These are phyloP conservation scores for Drosophila leonis DNA, from an alignment of 2,888 invertebrate species.

Conservation along the genomic window DNA sequence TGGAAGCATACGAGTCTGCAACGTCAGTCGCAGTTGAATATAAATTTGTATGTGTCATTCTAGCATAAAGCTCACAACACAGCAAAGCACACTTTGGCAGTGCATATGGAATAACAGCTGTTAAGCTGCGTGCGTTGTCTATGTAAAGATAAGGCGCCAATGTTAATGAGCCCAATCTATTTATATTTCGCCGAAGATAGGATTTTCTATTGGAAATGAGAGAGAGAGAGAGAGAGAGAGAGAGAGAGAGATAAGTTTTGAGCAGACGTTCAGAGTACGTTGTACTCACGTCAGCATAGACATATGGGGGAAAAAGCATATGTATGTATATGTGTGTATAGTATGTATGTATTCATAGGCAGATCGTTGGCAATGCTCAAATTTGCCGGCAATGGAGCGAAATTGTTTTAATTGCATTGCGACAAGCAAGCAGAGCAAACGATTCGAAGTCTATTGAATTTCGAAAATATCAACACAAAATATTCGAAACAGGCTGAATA, in stretches of 20 bases:
- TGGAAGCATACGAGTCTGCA: no score
- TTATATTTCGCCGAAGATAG: conserved; percentile 5
- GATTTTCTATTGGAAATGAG: conserved; percentile 4
- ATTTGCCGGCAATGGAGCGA: conserved; percentile 4
- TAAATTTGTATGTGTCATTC: conserved; percentile 23
- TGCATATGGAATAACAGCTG: conserved; percentile 8
- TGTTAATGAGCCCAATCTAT: conserved; percentile 19
- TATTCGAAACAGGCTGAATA: background rate
- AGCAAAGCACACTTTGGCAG: background rate
- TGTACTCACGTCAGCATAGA: background rate
- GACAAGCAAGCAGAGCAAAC: conserved; percentile 14
- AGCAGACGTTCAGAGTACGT: conserved; percentile 29
- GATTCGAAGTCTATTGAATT: conserved; percentile 12
- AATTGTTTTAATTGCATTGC: conserved; percentile 21
- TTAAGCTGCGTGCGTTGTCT: conserved; percentile 7
- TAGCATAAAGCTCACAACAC: conserved; percentile 1
- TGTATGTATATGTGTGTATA: background rate
- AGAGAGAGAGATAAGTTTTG: conserved; percentile 21
- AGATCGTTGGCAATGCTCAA: conserved; percentile 9
- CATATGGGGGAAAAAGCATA: background rate
- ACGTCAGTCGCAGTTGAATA: background rate
- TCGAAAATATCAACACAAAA: background rate
- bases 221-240: conserved; percentile 19
- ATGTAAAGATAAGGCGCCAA: conserved; percentile 13
- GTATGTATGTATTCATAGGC: no score